phyloP scores from a whole-genome alignment of 2,113 vertebrate species.

The Pollachius pollachius region DNA sequence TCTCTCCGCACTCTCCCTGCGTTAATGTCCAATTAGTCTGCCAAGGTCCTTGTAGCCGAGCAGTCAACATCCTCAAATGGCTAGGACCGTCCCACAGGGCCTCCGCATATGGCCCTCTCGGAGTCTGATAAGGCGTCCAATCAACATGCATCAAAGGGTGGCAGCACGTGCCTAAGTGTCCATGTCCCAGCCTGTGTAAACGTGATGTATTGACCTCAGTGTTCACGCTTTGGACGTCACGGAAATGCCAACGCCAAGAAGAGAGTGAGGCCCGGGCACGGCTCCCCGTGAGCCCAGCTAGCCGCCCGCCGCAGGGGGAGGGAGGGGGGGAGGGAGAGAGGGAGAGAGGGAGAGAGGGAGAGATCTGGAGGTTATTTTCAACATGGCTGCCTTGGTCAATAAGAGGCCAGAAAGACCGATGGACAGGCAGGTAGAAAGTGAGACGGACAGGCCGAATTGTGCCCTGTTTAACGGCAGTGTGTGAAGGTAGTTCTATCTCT shows the following conservation, averaged over 20 bases:
- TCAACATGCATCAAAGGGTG: conserved; percentile 39
- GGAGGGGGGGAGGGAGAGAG: not conserved
- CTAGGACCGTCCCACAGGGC: conserved; percentile 33
- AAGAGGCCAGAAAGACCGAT: not conserved
- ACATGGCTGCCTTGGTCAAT: not conserved
- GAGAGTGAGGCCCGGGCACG: conserved; percentile 48
- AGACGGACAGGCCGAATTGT: conserved; percentile 6
- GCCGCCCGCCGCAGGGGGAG: conserved; percentile 16
- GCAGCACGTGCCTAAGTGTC: conserved; percentile 35
- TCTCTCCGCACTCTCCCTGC: conserved; percentile 32
- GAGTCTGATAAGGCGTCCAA: conserved; percentile 53
- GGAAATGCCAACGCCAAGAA: conserved; percentile 49
- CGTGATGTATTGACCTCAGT: conserved; percentile 48
- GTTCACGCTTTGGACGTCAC: conserved; percentile 38
- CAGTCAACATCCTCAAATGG: conserved; percentile 43
- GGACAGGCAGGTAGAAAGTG: conserved; percentile 8
- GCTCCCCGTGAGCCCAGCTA: conserved; percentile 51
- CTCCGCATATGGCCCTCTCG: conserved; percentile 56
- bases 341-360: not conserved
- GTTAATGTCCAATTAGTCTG: conserved; percentile 54
- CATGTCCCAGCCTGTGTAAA: conserved; percentile 43
- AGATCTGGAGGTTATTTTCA: not conserved
- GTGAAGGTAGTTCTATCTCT: no score
- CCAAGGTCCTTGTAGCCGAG: conserved; percentile 56
- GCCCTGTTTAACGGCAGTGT: no score